Base-by-base conservation (phyloP, 1,140 invertebrate genomes). In the Melipona quadrifasciata region DNA sequence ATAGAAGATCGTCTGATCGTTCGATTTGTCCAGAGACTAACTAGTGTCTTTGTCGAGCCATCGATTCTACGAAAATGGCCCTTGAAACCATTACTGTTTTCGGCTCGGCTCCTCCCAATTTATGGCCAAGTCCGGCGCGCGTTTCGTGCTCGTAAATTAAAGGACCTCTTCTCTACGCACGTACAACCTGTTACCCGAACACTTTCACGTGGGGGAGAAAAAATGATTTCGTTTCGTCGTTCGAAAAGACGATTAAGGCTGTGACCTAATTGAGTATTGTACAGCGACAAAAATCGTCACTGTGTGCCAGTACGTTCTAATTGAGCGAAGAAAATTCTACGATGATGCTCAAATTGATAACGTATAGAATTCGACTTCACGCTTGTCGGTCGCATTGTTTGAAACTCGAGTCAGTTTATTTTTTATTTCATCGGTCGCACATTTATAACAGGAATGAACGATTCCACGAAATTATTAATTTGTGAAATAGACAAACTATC, bases 91-190 rank as follows among this genome's bases (percentile, higher is more conserved):
- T 68, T 65, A 65, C 16, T 2, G 27, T 68, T 34, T 39, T 68
- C 65, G 31, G 65, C 12, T 68, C 27, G 65, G 17, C 2, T 68
- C 19, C 65, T 27, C 17, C 19, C 34, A 21, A 68, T 68, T 68
- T 39, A 68, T 39, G 65, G 8, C 65, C 27, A 3, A 27, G 31
- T 68, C 21, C 19, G 19, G 21, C 19, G 31, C 65, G 10, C 31
- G 65, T 34, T 34, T 34, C 65, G 65, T 19, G 65, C 65, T 68
- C 65, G 65, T 68, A 68, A 68, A 68, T 68, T 31, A 68, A 31
- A 5, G 0, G 1, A 8, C 21, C 65, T 39, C 31, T 39, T 39
- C 31, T 34, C 65, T 68, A 34, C 65, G 65, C 64, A 31, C 27
- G n/a, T n/a, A 10, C 65, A 16, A 19, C 3, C 31, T 19, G 31